Conservation (phyloP, 2,113 vertebrate species). For the Leucosticte australis region DNA sequence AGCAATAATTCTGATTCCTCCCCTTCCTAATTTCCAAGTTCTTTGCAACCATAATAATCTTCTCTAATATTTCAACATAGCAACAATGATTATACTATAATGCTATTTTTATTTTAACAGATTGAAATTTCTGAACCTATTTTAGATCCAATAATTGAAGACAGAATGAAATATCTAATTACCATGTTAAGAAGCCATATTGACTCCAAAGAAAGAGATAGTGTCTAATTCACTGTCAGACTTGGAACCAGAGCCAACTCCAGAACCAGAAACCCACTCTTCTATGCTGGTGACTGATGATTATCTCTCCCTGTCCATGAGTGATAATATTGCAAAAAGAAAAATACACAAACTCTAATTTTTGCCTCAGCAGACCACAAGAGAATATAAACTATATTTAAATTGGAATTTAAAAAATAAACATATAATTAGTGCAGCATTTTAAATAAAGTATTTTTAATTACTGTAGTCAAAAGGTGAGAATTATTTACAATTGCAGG, state of each 20-base stretch:
- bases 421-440: neutral
- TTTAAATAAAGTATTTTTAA: slow-evolving; percentile 42
- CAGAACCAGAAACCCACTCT: neutral
- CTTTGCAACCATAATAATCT: neutral
- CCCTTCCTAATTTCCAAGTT: neutral
- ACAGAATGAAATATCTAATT: neutral
- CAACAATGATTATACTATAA: neutral
- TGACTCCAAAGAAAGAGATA: neutral
- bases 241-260: neutral
- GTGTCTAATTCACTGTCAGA: neutral
- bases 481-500: neutral
- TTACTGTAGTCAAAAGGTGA: slow-evolving; percentile 16
- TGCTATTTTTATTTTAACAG: neutral
- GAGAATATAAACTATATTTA: neutral
- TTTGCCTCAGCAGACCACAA: neutral
- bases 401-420: slow-evolving; percentile 30
- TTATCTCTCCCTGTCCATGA: neutral
- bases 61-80: neutral
- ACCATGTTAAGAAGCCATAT: neutral
- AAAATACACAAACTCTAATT: neutral
- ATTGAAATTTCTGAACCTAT: neutral
- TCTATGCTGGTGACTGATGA: neutral
- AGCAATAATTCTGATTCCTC: neutral
- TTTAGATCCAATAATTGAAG: neutral
- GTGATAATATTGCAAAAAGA: neutral